A percentile compares a stretch with the other conserved stretches of the same genome.
Evolutionary conservation across 2,113 vertebrate genomes (phyloP).

Genomic region (Capricornis sumatraensis): DNA sequence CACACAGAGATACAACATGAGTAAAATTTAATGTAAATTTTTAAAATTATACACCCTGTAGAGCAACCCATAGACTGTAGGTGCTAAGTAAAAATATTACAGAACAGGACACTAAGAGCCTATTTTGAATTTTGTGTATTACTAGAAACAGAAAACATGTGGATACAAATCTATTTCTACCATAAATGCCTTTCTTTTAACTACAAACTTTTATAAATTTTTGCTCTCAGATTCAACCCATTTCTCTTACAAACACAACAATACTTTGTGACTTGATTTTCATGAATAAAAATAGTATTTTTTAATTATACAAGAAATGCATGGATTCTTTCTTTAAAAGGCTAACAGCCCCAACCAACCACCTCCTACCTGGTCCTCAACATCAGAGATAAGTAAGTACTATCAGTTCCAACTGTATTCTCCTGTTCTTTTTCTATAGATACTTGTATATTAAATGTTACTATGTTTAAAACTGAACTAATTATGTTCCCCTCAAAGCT

Average conservation of each 20-base stretch:
- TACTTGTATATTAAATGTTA: neutral
- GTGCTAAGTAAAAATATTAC: neutral
- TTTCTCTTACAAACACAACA: neutral
- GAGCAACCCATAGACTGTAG: neutral
- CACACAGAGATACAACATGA: neutral
- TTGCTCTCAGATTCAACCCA: neutral
- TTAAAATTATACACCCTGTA: neutral
- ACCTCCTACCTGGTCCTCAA: neutral
- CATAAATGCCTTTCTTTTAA: neutral
- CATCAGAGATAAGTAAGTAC: neutral
- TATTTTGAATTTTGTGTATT: neutral
- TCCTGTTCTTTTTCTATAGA: neutral
- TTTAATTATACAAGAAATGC: neutral
- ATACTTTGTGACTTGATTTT: neutral
- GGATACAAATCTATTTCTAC: neutral
- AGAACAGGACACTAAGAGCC: neutral
- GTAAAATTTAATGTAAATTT: neutral
- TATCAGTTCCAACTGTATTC: neutral
- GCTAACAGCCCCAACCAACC: neutral
- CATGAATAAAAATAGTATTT: neutral
- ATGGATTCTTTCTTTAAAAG: neutral
- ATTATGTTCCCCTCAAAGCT: neutral
- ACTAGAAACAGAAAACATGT: neutral
- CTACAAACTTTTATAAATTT: neutral
- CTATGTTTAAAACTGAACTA: neutral